A percentile compares a stretch with the other conserved stretches of the same genome.
Evolutionary conservation across 2,888 invertebrate genomes (phyloP).

Genomic region (Lasius platythorax): DNA sequence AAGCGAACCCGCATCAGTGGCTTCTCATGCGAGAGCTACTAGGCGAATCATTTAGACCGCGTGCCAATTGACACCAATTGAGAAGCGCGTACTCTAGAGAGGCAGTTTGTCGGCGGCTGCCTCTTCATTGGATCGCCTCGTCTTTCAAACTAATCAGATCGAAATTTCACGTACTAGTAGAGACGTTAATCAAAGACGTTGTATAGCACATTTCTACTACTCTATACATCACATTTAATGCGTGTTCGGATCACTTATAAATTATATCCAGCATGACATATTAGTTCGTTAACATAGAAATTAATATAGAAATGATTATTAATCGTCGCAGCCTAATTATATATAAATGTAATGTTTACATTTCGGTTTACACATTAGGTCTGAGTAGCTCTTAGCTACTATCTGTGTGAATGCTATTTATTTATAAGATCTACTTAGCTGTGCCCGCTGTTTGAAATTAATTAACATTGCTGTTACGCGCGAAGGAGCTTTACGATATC

Average conservation of each 20-base stretch:
- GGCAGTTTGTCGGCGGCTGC: constrained; percentile 56
- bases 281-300: background rate
- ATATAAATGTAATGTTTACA: background rate
- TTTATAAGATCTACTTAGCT: background rate
- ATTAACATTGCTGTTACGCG: background rate
- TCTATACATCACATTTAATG: background rate
- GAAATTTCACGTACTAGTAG: constrained; percentile 17
- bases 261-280: background rate
- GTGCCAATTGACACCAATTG: constrained; percentile 83
- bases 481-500: background rate
- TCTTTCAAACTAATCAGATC: constrained; percentile 35
- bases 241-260: background rate
- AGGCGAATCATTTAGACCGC: constrained; percentile 80
- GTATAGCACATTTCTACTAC: background rate
- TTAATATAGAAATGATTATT: background rate
- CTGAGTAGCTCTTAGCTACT: background rate
- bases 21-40: constrained; percentile 56
- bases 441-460: background rate
- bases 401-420: background rate
- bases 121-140: constrained; percentile 56
- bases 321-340: background rate
- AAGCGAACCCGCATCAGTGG: constrained; percentile 36
- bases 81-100: constrained; percentile 63
- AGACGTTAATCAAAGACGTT: background rate
- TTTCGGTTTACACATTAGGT: too few species aligned